Conservation (phyloP, 2,888 invertebrate genomes). For the Pristionchus exspectatus region DNA sequence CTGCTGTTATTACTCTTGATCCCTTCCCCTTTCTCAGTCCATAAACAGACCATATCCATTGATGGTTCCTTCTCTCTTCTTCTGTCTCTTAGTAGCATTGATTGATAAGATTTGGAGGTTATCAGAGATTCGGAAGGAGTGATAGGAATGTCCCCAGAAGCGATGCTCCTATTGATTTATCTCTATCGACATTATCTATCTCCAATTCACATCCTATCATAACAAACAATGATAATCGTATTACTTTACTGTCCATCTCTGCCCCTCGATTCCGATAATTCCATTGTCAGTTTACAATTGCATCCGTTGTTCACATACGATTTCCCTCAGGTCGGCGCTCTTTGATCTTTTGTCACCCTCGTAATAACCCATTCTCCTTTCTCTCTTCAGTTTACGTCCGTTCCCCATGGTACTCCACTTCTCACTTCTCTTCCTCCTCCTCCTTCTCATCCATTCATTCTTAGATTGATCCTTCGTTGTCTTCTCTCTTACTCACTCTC, state of each 20-base stretch:
- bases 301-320: not conserved
- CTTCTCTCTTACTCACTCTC: constrained; percentile 11
- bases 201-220: not conserved
- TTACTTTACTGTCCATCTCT: not conserved
- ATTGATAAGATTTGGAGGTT: not conserved
- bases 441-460: not conserved
- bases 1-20: constrained; percentile 35
- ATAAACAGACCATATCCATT: not conserved
- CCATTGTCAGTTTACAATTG: not conserved
- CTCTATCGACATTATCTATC: too few relatives aligned
- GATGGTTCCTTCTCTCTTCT: not conserved
- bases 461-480: not conserved
- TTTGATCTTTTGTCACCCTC: not conserved
- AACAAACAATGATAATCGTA: not conserved
- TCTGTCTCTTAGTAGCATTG: not conserved
- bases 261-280: not conserved
- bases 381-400: not conserved
- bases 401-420: not conserved
- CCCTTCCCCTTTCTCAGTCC: not conserved
- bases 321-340: not conserved
- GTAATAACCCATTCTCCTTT: not conserved
- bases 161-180: not conserved
- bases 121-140: not conserved
- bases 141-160: not conserved
- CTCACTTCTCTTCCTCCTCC: not conserved